Base-by-base conservation (phyloP, 2,888 invertebrate species). In the Brachypterus glaber region DNA sequence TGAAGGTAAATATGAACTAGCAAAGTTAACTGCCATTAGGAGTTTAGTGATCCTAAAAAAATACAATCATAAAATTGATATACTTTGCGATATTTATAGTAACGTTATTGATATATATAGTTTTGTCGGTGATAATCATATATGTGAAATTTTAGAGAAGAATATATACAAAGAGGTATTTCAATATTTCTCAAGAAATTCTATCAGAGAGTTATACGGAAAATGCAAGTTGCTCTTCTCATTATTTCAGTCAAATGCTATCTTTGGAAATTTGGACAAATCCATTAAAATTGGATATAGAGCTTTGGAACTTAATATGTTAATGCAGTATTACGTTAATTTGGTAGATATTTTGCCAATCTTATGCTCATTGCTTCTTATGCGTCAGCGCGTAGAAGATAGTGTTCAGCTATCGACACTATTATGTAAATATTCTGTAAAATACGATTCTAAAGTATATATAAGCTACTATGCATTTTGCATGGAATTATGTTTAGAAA, bases 381-480 rank as follows among this genome's bases (percentile, higher is more conserved):
- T 64, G 12, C 62, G 68, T 13, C 63, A 70, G 45, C 65, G 69
- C 32, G 62, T 74, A 45, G 57, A 63, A 46, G 72, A 73, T 55
- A 68, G 72, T 2, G 55, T 74, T 9, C 70, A 71, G 39, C 52
- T 74, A 24, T 50, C 68, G 24, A 59, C 62, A 30, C 55, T 70
- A 39, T 49, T 69, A 12, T 53, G 53, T 18, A 53, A 50, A 33
- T 39, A 51, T 3, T 50, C 58, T 2, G 41, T 51, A 21, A 57
- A 54, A 16, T 57, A 63, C 27, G 45, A 55, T 1, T 59, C 63
- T 36, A 49, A 53, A 2, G 58, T 54, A 1, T 48, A 59, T 4
- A 53, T 64, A 1, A 73, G 72, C 69, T 77, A 76, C 48, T 72
- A 73, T 46, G 72, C 74, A 0, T 62, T 76, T 21, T 72, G 72